phyloP scores from a whole-genome alignment of 1,140 invertebrate species.

The Pseudomyrmex sp. region DNA sequence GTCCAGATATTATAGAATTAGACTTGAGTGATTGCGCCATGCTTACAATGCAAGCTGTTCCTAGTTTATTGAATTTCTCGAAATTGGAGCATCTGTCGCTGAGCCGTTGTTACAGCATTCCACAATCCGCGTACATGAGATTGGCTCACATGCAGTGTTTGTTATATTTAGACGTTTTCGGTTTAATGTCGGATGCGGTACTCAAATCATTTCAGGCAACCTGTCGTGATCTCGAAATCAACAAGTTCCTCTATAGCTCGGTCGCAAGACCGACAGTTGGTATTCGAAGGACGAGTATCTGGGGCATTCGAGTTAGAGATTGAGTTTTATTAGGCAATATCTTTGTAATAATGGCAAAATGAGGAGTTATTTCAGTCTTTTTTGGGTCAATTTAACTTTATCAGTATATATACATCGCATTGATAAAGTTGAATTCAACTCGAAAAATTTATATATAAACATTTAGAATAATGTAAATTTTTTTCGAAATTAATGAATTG shows the following conservation, averaged over 20 bases:
- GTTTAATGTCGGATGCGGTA: constrained; percentile 88
- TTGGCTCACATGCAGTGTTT: constrained; percentile 87
- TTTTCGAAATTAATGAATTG: constrained; percentile 15
- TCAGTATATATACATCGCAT: constrained; percentile 50
- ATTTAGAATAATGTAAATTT: not conserved
- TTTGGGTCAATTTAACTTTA: too few species aligned
- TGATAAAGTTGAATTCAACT: constrained; percentile 43
- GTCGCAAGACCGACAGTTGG: constrained; percentile 95
- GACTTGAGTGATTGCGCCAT: constrained; percentile 94
- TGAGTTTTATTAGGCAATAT: constrained; percentile 78
- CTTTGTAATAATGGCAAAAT: constrained; percentile 8
- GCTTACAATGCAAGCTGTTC: constrained; percentile 87
- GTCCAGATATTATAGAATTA: constrained; percentile 91
- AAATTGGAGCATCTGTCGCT: constrained; percentile 93
- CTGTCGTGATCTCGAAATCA: constrained; percentile 87
- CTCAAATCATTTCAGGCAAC: constrained; percentile 86
- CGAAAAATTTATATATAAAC: not conserved
- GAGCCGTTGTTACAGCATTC: constrained; percentile 93
- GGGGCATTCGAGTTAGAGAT: constrained; percentile 94
- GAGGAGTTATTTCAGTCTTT: not conserved
- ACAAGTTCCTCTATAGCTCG: constrained; percentile 91
- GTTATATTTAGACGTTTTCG: constrained; percentile 91
- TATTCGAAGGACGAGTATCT: constrained; percentile 93
- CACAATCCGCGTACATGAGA: constrained; percentile 85
- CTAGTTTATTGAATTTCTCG: constrained; percentile 87